Evolutionary conservation across 2,797 vertebrate genomes (phyloP).

Genomic region (Capromys pilorides): DNA sequence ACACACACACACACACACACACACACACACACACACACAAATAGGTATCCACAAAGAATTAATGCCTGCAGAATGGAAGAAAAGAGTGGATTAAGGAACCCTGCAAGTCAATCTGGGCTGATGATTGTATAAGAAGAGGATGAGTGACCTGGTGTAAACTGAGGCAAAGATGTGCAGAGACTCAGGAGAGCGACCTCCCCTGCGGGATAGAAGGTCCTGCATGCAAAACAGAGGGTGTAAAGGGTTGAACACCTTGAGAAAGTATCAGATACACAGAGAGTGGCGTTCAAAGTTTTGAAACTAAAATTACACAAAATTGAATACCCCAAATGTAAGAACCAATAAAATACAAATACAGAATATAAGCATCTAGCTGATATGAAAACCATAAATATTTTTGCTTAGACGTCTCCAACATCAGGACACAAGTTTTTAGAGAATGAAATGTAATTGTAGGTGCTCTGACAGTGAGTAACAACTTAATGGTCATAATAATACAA

Average conservation of each 20-base stretch:
- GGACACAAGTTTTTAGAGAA: not conserved
- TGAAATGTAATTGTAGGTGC: not conserved
- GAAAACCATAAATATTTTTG: not conserved
- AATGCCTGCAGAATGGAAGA: not conserved
- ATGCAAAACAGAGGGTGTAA: not conserved
- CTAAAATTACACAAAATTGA: not conserved
- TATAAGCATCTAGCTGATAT: not conserved
- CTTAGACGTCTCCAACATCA: not conserved
- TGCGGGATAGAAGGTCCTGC: rapidly evolving
- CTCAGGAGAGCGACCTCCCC: not conserved
- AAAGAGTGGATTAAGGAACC: not conserved
- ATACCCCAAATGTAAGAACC: not conserved
- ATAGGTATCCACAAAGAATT: not conserved
- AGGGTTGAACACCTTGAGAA: not conserved
- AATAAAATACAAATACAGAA: not conserved
- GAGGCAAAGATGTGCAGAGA: not conserved
- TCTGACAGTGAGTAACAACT: not conserved
- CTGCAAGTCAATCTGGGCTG: not conserved
- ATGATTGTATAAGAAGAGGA: not conserved
- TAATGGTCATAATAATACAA: not conserved
- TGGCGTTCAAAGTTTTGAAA: not conserved
- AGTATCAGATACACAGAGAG: not conserved
- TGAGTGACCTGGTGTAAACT: not conserved
- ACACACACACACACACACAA: not conserved
- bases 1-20: not conserved